phyloP scores from a whole-genome alignment of 2,888 invertebrate genomes.

The Teleiodes luculella region DNA sequence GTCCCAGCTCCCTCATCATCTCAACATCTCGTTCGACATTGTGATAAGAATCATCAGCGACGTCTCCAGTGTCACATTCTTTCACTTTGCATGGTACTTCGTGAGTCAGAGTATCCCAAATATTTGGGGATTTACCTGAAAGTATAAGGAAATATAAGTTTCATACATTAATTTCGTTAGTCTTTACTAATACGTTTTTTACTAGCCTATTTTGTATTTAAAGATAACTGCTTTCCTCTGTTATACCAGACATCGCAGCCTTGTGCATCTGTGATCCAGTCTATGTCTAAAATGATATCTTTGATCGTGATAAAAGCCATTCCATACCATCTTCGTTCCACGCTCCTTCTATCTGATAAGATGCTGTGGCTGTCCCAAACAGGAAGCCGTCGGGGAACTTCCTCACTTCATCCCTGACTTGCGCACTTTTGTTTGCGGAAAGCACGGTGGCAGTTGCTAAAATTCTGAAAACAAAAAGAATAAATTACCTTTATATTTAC shows the following conservation, averaged over 20 bases:
- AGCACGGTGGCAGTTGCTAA: neutral
- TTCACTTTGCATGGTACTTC: slow-evolving; percentile 54
- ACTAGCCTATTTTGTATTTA: too few relatives aligned
- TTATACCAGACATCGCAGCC: too few relatives aligned
- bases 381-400: slow-evolving; percentile 40
- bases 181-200: neutral
- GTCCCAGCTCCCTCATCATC: slow-evolving; percentile 48
- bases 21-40: slow-evolving; percentile 73
- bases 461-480: neutral
- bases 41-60: slow-evolving; percentile 48
- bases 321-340: slow-evolving; percentile 66
- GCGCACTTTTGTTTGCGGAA: slow-evolving; percentile 32
- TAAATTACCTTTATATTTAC: neutral
- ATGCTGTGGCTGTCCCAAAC: slow-evolving; percentile 51
- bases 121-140: slow-evolving; percentile 73
- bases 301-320: too few relatives aligned
- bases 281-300: too few relatives aligned
- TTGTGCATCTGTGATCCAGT: too few relatives aligned
- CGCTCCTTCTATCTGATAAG: slow-evolving; percentile 75
- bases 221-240: too few relatives aligned
- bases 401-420: slow-evolving; percentile 25
- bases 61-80: slow-evolving; percentile 66
- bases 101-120: slow-evolving; percentile 80
- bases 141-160: slow-evolving; percentile 9
- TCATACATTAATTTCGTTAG: neutral